Evolutionary conservation across 2,797 vertebrate genomes (phyloP), one percentile per base, ranked within the genome.

Genomic region (Diceros bicornis): DNA sequence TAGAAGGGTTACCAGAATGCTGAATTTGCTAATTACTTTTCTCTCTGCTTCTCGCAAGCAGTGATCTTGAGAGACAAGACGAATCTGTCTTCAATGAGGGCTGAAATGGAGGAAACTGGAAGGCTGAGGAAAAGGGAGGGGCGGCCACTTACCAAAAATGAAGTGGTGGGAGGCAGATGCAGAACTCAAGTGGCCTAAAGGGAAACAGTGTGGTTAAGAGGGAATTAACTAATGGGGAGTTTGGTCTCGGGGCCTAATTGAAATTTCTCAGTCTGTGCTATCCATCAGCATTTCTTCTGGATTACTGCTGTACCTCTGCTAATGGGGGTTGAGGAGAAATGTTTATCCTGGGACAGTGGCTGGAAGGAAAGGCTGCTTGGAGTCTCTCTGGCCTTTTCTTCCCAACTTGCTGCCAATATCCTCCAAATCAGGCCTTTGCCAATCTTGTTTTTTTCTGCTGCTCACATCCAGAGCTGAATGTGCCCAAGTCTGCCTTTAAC

Each of bases 221-320:
- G 78, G 59, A 89, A 79, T 85, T 72, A 77, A n/a, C 0, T 72
- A 77, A n/a, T 0, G 3, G 82, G 4, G 47, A 83, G 62, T 44
- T 14, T 55, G 57, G 16, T 27, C 11, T 64, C 96, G 64, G 66
- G 37, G 69, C 78, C 44, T 96, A 55, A 94, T 25, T 74, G 20
- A 94, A 97, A 55, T 72, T 91, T 59, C 74, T 95, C 92, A 62
- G 69, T 41, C 59, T 96, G 11, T 79, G 89, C 55, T 44, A 64
- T 96, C 92, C 66, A 61, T 92, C 87, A 93, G 29, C 86, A 34
- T 95, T 95, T 96, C 50, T 90, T 96, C 50, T 94, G 72, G 66
- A 64, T 55, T 68, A 72, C 83, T 86, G 23, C 41, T 79, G 79
- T 7, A 21, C 37, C 13, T 94, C 41, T 92, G 71, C 74, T 95